Conservation (phyloP, 2,888 invertebrate species). For the Tiliacea citrago region DNA sequence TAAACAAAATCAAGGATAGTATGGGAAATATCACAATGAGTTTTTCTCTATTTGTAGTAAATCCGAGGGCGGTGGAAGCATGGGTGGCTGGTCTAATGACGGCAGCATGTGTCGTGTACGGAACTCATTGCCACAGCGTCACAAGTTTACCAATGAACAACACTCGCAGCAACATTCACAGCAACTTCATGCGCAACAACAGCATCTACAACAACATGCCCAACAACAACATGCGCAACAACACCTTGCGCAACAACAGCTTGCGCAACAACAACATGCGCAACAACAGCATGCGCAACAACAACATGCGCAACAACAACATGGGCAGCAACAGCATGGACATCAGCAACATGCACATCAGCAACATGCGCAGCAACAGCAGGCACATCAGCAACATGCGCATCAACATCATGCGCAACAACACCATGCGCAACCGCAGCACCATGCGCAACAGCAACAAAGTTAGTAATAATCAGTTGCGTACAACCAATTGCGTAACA, state of each 20-base stretch:
- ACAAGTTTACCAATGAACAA: conserved; percentile 87
- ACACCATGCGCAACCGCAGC: conserved; percentile 52
- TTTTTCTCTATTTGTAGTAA: conserved; percentile 73
- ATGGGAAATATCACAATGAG: neutral
- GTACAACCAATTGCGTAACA: neutral
- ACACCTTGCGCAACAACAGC: conserved; percentile 48
- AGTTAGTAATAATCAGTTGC: conserved; percentile 26
- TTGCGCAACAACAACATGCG: conserved; percentile 39
- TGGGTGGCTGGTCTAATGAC: conserved; percentile 87
- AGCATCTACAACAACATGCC: conserved; percentile 44
- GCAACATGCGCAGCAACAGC: conserved; percentile 52
- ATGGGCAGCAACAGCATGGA: conserved; percentile 15
- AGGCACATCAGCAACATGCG: conserved; percentile 32
- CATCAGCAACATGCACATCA: conserved; percentile 20
- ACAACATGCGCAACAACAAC: conserved; percentile 49
- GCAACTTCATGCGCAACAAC: conserved; percentile 71
- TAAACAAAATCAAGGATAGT: neutral
- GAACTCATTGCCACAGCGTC: conserved; percentile 84
- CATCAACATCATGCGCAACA: conserved; percentile 29
- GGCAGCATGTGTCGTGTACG: conserved; percentile 87
- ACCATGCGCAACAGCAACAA: conserved; percentile 56
- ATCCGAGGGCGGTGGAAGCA: conserved; percentile 86
- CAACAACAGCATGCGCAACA: conserved; percentile 44
- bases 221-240: conserved; percentile 47
- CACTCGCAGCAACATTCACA: conserved; percentile 80